phyloP scores from a whole-genome alignment of 2,888 invertebrate genomes.

The Chironomus riparius region DNA sequence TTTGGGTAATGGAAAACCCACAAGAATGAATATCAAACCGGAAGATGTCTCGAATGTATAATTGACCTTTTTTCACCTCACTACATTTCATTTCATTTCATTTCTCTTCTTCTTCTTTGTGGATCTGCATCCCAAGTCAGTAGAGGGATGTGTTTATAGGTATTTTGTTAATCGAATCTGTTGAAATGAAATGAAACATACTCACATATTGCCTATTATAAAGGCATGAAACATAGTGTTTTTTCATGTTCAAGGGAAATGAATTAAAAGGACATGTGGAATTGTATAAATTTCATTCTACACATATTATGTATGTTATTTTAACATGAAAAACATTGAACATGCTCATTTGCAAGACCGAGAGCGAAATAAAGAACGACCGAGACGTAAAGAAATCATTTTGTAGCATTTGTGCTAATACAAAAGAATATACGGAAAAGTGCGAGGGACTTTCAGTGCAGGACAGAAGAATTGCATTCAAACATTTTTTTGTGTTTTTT shows the following conservation, averaged over 20 bases:
- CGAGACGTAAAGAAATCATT: background rate
- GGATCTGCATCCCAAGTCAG: no score
- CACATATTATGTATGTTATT: background rate
- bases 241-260: background rate
- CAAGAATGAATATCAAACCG: background rate
- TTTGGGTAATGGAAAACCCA: background rate
- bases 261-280: background rate
- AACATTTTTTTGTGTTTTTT: no score
- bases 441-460: no score
- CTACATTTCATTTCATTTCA: background rate
- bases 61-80: constrained; percentile 10
- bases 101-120: no score
- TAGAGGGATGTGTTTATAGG: no score
- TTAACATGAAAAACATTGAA: background rate
- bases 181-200: background rate
- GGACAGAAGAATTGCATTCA: no score
- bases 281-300: background rate
- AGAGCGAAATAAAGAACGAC: background rate
- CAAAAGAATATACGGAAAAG: background rate
- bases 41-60: background rate
- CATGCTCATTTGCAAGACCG: background rate
- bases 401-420: background rate
- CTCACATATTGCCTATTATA: background rate
- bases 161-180: background rate
- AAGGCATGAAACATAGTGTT: background rate